Conservation (phyloP, 2,888 invertebrate species). For the Urechis unicinctus region DNA sequence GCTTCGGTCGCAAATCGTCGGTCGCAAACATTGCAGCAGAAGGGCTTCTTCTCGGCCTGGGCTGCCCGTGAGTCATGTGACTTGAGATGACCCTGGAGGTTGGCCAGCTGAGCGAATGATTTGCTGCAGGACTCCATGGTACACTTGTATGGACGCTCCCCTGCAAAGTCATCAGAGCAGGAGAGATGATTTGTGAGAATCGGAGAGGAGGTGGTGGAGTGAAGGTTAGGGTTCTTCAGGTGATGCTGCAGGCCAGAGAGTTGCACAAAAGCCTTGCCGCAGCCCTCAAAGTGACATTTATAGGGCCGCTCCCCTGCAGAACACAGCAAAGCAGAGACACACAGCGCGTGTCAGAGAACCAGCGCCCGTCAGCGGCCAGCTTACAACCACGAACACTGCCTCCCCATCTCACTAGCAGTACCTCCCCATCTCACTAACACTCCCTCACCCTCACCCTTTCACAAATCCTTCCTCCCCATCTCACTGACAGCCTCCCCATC, state of each 20-base stretch:
- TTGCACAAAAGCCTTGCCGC: conserved; percentile 74
- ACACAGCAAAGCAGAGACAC: not conserved
- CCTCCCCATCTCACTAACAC: too few species aligned
- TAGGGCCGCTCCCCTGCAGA: conserved; percentile 86
- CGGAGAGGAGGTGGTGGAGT: not conserved
- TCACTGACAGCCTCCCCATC: too few species aligned
- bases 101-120: conserved; percentile 92
- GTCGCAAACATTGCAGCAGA: conserved; percentile 94
- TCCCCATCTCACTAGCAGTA: too few species aligned
- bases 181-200: too few species aligned
- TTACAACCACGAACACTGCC: too few species aligned
- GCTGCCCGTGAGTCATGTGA: conserved; percentile 88
- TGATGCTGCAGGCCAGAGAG: conserved; percentile 98
- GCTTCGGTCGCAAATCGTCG: conserved; percentile 95
- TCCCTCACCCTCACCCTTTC: too few species aligned
- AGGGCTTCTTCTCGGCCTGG: conserved; percentile 82
- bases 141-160: conserved; percentile 94
- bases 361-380: too few species aligned
- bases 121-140: conserved; percentile 55
- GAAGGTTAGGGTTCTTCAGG: conserved; percentile 94
- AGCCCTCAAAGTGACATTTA: conserved; percentile 67
- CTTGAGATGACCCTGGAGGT: conserved; percentile 97
- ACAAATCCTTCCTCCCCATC: too few species aligned
- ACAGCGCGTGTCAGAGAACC: too few species aligned
- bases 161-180: conserved; percentile 58